Base-by-base conservation (phyloP, 2,888 invertebrate genomes). In the Philopedon plagiatum region DNA sequence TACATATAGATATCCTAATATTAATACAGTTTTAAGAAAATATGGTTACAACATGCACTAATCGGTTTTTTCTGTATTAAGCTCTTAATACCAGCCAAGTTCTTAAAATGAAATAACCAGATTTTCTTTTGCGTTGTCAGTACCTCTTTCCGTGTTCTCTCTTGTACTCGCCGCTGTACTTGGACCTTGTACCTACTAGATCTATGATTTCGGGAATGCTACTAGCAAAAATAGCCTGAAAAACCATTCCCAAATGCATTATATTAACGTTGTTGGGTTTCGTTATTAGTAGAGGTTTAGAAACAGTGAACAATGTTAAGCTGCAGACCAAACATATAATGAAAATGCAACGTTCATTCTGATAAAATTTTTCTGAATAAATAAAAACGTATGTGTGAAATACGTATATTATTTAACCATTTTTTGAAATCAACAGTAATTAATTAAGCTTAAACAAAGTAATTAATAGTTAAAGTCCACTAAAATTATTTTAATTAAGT, bases 141-240 rank as follows among this genome's bases (percentile, higher is more conserved):
- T 94, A 97, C 97, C 97, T 97, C 93, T 98, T 97, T 92, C 98
- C 98, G 88, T 97, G 95, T 91, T 98, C 98, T 90, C 97, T 95
- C 92, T 97, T 98, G 92, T 97, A 98, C 89, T 97, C 95, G 88
- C 98, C 98, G 90, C 97, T 95, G 92, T 98, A 98, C 91, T 98
- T 98, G 91, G 97, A 97, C 90, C 98, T 94, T 92, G 95, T 95
- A 90, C 98, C 97, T 91, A 98, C 95, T 90, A 99, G 96, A 91
- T 98, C 98, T 90, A 97, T 97, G 90, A 99, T 98, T 94, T 99
- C 98, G 88, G 98, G 98, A 90, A 99, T 97, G 93, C 97, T 97
- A 93, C 97, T 97, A 91, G 98, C 98, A 94, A 99, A 99, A 93
- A 98, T 97, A 90, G 98, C 98, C 97, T 97, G 94, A 89, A 91